phyloP scores from a whole-genome alignment of 2,888 invertebrate genomes.

The Noctua janthina region DNA sequence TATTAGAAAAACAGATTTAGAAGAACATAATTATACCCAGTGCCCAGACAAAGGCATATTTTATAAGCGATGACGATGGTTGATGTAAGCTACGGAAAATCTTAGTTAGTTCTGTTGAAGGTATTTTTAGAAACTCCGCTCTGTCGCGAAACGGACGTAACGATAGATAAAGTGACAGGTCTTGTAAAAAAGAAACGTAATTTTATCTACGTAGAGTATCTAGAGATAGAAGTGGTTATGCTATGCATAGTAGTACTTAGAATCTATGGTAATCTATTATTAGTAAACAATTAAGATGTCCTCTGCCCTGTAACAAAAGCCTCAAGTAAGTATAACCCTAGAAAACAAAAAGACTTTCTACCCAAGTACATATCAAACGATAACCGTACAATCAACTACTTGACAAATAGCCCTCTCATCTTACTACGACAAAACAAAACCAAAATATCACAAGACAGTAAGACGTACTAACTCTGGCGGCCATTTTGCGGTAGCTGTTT shows the following conservation, averaged over 20 bases:
- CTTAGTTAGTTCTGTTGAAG: background rate
- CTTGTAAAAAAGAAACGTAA: background rate
- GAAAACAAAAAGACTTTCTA: background rate
- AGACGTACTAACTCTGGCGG: conserved; percentile 35
- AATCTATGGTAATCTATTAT: background rate
- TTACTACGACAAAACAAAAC: conserved; percentile 17
- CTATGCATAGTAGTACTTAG: background rate
- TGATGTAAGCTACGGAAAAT: background rate
- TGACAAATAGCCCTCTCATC: conserved; percentile 19
- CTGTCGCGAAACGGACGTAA: background rate
- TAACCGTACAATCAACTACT: background rate
- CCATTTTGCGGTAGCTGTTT: conserved; percentile 66
- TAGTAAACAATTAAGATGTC: background rate
- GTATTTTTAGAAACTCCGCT: background rate
- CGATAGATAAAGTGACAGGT: background rate
- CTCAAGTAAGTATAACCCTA: background rate
- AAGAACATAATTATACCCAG: background rate
- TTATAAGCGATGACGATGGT: background rate
- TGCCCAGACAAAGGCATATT: background rate
- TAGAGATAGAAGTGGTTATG: background rate
- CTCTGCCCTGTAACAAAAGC: background rate
- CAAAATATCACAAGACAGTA: conserved; percentile 32
- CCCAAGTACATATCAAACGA: background rate
- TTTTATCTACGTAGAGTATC: background rate
- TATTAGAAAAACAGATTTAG: background rate